These are phyloP conservation scores for Choreutis nemorana DNA, from an alignment of 2,888 invertebrate species.

Conservation along the genomic window DNA sequence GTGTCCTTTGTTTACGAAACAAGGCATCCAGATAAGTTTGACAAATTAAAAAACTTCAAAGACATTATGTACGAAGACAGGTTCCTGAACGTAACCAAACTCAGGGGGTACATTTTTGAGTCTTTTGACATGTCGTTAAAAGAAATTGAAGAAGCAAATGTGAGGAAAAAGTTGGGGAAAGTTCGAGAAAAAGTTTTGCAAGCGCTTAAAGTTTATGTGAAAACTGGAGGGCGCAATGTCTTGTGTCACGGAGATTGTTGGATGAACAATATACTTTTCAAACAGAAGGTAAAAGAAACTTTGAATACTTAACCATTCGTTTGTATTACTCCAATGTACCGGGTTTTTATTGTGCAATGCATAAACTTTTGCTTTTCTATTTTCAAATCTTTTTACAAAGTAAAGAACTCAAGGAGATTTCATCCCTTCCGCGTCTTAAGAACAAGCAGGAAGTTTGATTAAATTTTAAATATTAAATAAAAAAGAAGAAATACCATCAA, in stretches of 20 bases:
- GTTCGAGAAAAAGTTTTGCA: slow-evolving; percentile 27
- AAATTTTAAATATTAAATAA: too few relatives aligned
- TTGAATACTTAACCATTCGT: too few relatives aligned
- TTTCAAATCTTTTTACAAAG: too few relatives aligned
- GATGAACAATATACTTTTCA: slow-evolving; percentile 43
- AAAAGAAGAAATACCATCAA: too few relatives aligned
- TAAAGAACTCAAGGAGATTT: too few relatives aligned
- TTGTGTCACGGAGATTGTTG: slow-evolving; percentile 53
- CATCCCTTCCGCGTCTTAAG: too few relatives aligned
- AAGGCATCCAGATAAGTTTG: slow-evolving; percentile 19
- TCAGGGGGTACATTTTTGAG: slow-evolving; percentile 37
- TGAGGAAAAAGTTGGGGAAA: slow-evolving; percentile 24
- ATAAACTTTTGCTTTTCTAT: too few relatives aligned
- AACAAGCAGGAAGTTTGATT: too few relatives aligned
- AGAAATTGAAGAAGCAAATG: slow-evolving; percentile 23
- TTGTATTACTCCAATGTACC: too few relatives aligned
- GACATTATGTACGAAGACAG: slow-evolving; percentile 38
- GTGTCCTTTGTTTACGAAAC: slow-evolving; percentile 34
- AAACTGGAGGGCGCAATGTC: slow-evolving; percentile 29
- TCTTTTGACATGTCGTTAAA: slow-evolving; percentile 39
- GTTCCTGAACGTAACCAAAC: slow-evolving; percentile 38
- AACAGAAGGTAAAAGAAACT: slow-evolving; percentile 31
- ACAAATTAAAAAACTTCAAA: slow-evolving; percentile 22
- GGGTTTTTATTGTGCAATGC: too few relatives aligned
- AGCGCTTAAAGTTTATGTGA: slow-evolving; percentile 27